Percentiles rank a stretch among this genome's conserved stretches.
phyloP scores from a whole-genome alignment of 2,113 vertebrate genomes.

The Isurus oxyrinchus region DNA sequence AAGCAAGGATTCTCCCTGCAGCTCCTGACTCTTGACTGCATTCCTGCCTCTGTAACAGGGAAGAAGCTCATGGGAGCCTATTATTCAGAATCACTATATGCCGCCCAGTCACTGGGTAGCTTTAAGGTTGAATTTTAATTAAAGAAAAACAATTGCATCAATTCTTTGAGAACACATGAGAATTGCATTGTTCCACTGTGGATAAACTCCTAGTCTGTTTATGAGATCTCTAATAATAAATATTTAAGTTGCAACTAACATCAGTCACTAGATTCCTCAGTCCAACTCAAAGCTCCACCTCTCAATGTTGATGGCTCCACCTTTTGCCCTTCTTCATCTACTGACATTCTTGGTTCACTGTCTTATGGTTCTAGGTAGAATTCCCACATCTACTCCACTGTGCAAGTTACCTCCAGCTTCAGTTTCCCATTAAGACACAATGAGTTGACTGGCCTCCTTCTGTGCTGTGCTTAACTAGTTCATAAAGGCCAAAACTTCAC shows the following conservation, averaged over 20 bases:
- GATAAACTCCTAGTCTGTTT: not conserved
- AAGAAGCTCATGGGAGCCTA: too few species aligned
- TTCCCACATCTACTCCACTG: not conserved
- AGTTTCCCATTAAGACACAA: not conserved
- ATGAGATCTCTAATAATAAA: not conserved
- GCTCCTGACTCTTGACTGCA: too few species aligned
- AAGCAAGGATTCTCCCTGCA: too few species aligned
- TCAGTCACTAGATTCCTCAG: not conserved
- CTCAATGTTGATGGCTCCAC: not conserved
- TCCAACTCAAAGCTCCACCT: not conserved
- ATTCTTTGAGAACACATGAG: not conserved
- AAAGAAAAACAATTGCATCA: too few species aligned
- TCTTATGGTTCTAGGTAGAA: not conserved
- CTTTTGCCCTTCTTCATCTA: not conserved
- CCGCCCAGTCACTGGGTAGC: too few species aligned
- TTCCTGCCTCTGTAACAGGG: too few species aligned
- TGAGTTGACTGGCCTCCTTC: not conserved
- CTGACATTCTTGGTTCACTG: not conserved
- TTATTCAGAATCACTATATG: too few species aligned
- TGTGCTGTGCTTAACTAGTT: not conserved
- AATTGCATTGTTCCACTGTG: too few species aligned
- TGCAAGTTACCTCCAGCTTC: not conserved
- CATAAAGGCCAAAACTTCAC: not conserved
- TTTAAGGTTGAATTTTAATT: too few species aligned
- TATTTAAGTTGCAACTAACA: too few species aligned